Percentiles rank a stretch among this genome's conserved stretches.
Evolutionary conservation across 1,140 invertebrate species (phyloP).

Genomic region (Hylaeus volcanicus): DNA sequence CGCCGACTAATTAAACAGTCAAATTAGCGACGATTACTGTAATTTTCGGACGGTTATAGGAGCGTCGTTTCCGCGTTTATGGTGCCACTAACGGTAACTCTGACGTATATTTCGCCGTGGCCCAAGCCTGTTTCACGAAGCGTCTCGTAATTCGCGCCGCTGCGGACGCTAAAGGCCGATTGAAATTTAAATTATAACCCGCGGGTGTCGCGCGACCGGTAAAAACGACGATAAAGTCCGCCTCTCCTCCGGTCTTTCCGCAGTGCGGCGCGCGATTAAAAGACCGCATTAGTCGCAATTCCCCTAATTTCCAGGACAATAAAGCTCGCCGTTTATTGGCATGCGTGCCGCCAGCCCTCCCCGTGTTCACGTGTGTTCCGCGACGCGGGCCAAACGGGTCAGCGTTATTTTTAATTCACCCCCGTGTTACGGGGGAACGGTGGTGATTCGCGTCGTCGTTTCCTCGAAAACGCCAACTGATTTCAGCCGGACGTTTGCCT

Average conservation of each 20-base stretch:
- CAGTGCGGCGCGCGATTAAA: conserved; percentile 52
- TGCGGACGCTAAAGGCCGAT: conserved; percentile 25
- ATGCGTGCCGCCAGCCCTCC: neutral
- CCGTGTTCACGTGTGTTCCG: neutral
- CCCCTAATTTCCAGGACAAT: conserved; percentile 54
- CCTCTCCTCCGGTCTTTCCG: conserved; percentile 7
- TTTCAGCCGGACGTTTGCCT: neutral
- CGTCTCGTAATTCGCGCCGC: conserved; percentile 52
- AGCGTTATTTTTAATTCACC: conserved; percentile 37
- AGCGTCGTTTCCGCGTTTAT: conserved; percentile 31
- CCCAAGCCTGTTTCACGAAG: conserved; percentile 35
- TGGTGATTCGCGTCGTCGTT: conserved; percentile 11
- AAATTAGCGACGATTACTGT: conserved; percentile 58
- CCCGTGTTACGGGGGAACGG: neutral
- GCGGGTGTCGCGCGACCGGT: conserved; percentile 6
- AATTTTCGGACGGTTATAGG: conserved; percentile 50
- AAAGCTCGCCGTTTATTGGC: conserved; percentile 48
- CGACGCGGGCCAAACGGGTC: conserved; percentile 25
- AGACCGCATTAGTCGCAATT: conserved; percentile 48
- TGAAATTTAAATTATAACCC: conserved; percentile 47
- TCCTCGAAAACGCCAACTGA: conserved; percentile 7
- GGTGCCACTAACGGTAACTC: conserved; percentile 36
- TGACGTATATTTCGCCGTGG: conserved; percentile 3
- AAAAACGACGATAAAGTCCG: conserved; percentile 53
- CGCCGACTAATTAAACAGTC: conserved; percentile 53